Base-by-base conservation (phyloP, 1,140 invertebrate species). In the Drosophila bocqueti region DNA sequence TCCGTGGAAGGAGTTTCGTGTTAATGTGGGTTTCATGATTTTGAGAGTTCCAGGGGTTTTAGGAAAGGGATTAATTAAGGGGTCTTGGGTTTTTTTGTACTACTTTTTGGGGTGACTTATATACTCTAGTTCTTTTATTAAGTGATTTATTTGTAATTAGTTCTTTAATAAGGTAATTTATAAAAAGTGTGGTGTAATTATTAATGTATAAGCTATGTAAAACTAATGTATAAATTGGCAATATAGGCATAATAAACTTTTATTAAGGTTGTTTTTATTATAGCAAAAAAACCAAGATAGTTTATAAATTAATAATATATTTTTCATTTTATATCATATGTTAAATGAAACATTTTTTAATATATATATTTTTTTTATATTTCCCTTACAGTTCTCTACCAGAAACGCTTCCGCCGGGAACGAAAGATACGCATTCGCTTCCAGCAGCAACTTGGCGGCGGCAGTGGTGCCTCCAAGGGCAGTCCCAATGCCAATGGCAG, bases 351-450 rank as follows among this genome's bases (percentile, higher is more conserved):
- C 15, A 6, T 21, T 24, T n/a, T 7, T 40, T 11, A 11, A 34
- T 34, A 34, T 34, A 10, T 10, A 18, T 18, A 43, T 11, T 3
- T 13, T 15, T 34, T 4, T 10, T 34, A 11, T 34, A 34, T 34
- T 34, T 34, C 10, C 10, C 10, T 96, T 94, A 9, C 95, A 98
- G 97, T 96, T 64, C 94, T 96, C 74, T 97, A 97, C 92, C 96
- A 98, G 92, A 98, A 97, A 90, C 95, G 97, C 42, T 94, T 98
- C 92, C 96, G 97, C 93, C 97, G 97, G 85, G 97, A 98, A 92
- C 95, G 96, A 77, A 96, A 97, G 91, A 95, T 96, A 31, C 95
- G 97, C 76, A 95, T 96, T 83, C 95, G 96, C 72, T 94, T 97
- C 31, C 97, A 98, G 87, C 97, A 98, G 72, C 96, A 98, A 81